Base-by-base conservation (phyloP, 2,888 invertebrate species). In the Byasa hedistus region DNA sequence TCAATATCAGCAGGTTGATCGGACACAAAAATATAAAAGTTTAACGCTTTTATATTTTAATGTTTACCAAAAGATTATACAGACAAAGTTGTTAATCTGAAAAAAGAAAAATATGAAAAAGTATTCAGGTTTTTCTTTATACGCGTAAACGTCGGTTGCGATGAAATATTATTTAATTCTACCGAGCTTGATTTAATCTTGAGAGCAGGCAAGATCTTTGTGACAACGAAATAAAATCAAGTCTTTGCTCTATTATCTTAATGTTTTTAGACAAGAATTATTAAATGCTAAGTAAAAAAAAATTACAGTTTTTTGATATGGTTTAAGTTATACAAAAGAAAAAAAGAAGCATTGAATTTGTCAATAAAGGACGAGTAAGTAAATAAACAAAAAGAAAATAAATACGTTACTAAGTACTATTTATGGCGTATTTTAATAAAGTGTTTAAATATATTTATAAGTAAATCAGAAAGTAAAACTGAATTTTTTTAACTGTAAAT, bases 121-220 rank as follows among this genome's bases (percentile, higher is more conserved):
- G 22, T 54, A 54, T 22, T 15, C 12, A 2, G n/a, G 32, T 27
- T 32, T 61, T 54, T 54, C 61, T 32, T 61, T 52, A 61, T 52
- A 61, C 21, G 52, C 22, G 15, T 54, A 22, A 54, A 54, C 23
- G 55, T 22, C 39, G 54, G 61, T 54, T 55, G 54, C 55, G 55
- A 39, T 61, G 15, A 39, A 55, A 55, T 22, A 54, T 55, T 61
- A 61, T 61, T 55, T 55, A 61, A 61, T 61, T 61, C 61, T 39
- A 55, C 55, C 55, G 39, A 61, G 55, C 44, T 27, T 61, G 24
- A 61, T 61, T 61, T 61, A 55, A 61, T 61, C 55, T 55, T 10
- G 52, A 54, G 54, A 48, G 48, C n/a, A 48, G 52, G 23, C 24
- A 55, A 61, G 36, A 61, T 55, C 39, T 55, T 52, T 54, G 39